Evolutionary conservation across 2,888 invertebrate genomes (phyloP), one percentile per base, ranked within the genome.

Genomic region (Lasioglossum leucozonium): DNA sequence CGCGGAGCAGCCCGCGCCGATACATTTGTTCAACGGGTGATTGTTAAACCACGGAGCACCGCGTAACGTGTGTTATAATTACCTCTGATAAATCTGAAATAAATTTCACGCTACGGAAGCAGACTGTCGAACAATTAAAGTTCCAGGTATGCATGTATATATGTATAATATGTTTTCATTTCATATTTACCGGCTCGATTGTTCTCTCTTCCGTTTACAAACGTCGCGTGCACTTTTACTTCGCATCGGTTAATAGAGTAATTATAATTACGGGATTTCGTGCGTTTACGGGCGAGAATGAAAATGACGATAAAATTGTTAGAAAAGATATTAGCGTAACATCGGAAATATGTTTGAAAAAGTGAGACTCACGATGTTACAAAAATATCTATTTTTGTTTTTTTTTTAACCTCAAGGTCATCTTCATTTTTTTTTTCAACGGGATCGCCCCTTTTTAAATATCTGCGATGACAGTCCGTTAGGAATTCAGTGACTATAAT

Each of bases 11-110:
- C 75, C 75, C 40, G 67, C 62, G 47, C 55, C 47, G 30, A 58
- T 34, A 74, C 44, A 10, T 47, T 16, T 34, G n/a, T 34, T 34
- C 67, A 58, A 18, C 34, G 4, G 11, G 62, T 78, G 72, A 78
- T 78, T 81, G 81, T 81, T 81, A 72, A 81, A 72, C 51, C 40
- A 67, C 26, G 42, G 51, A 47, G 16, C 30, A 26, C 22, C 22
- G 26, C 40, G 26, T 13, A 67, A 72, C 44, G 22, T 44, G 22
- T 44, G 30, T 44, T 58, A 55, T 58, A 42, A 58, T 55, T 22
- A n/a, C 44, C 40, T 51, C 16, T 30, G 72, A 81, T 72, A 51
- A 62, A 81, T 62, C 42, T 71, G n/a, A 37, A 65, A 65, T 72
- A 72, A 72, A 72, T 44, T 44, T 37, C 34, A 67, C 37, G 4